Evolutionary conservation across 1,140 invertebrate species (phyloP).

Genomic region (Uloborus diversus): DNA sequence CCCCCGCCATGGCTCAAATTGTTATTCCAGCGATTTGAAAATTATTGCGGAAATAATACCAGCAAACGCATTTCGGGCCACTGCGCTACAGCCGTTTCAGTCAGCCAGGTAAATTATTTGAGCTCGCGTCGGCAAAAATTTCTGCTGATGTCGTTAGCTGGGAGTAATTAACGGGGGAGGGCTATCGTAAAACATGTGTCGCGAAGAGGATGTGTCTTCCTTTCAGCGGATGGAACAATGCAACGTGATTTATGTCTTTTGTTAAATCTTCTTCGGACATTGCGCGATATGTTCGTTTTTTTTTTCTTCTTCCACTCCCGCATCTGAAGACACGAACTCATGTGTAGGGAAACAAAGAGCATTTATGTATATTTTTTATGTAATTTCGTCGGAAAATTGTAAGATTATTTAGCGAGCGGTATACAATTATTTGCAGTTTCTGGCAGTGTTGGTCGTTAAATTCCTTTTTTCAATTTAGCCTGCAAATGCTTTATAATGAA

Average conservation of each 20-base stretch:
- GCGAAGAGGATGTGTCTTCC: not conserved
- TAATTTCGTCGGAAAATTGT: too few relatives aligned
- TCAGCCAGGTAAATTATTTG: not conserved
- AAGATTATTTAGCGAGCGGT: too few relatives aligned
- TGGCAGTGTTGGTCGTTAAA: too few relatives aligned
- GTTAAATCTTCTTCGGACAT: too few relatives aligned
- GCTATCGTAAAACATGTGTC: conserved; percentile 8
- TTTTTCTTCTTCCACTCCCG: not conserved
- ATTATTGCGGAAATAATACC: not conserved
- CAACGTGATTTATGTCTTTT: conserved; percentile 1
- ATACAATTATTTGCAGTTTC: too few relatives aligned
- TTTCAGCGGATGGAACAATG: not conserved
- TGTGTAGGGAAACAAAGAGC: too few relatives aligned
- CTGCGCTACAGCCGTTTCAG: not conserved
- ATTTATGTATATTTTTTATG: too few relatives aligned
- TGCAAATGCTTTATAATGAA: too few relatives aligned
- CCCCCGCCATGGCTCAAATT: not conserved
- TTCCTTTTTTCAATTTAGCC: too few relatives aligned
- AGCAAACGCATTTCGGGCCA: not conserved
- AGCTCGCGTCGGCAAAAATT: not conserved
- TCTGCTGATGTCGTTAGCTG: not conserved
- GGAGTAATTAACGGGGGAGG: not conserved
- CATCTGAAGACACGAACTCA: not conserved
- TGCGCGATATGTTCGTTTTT: too few relatives aligned
- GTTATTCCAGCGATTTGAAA: not conserved